Evolutionary conservation across 1,140 invertebrate species (phyloP), one percentile per base, ranked within the genome.

Genomic region (Hyphantria cunea): DNA sequence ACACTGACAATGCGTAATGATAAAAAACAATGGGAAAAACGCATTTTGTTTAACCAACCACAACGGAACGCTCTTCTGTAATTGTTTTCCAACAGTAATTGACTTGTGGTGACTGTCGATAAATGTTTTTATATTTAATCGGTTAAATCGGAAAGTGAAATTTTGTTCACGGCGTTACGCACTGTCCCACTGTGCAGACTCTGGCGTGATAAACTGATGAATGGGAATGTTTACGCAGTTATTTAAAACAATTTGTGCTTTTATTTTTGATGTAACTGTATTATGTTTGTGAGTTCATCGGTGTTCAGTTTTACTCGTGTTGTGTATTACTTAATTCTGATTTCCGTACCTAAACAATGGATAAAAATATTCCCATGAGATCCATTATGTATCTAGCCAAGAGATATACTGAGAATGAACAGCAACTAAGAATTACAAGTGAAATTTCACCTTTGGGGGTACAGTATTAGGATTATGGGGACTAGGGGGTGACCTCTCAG

Each of bases 61-160:
- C 68, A 53, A 50, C 52, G 58, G 50, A 65, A 67, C 55, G 69
- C 55, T 66, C 63, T 70, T 50, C 48, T 68, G 53, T 68, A 72
- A 77, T 77, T 77, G 71, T 77, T 77, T 76, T 70, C 64, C 66
- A 65, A 47, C 54, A 62, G 63, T 77, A 77, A 77, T 77, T 74
- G 71, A 77, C 71, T 72, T 74, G 74, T 58, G 74, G 71, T 66
- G 65, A 61, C 49, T 52, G 12, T 51, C 64, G 66, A 62, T 63
- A 71, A 73, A 73, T 63, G 68, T 71, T 69, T 70, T 74, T 66
- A 63, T 59, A 71, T 71, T 71, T 69, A 71, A 68, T 67, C 52
- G 39, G 45, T 15, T 47, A 34, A 45, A 53, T 17, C 13, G 41
- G 44, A 32, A 6, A 34, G 33, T 39, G 42, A 17, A 34, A 54